A percentile compares a stretch with the other conserved stretches of the same genome.
These are phyloP conservation scores for Lucifuga dentata DNA, from an alignment of 2,113 vertebrate species.

Conservation along the genomic window DNA sequence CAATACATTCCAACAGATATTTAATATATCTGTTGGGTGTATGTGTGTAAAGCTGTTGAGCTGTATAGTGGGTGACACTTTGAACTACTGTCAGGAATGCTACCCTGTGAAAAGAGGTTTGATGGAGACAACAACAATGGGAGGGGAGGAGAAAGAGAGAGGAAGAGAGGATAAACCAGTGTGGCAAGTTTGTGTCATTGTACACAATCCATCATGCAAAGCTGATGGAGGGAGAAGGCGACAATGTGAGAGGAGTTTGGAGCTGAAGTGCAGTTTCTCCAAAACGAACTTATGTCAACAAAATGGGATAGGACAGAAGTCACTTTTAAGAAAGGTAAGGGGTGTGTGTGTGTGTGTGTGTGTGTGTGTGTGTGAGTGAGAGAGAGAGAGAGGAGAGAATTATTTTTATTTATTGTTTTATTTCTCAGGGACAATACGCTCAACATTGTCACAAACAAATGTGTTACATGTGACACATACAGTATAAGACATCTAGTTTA, in stretches of 20 bases:
- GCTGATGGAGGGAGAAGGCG: conserved; percentile 62
- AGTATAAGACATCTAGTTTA: too few species aligned
- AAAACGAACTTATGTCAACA: conserved; percentile 24
- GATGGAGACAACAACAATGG: conserved; percentile 66
- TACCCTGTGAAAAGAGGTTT: conserved; percentile 67
- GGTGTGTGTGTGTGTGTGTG: neutral
- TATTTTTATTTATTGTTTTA: too few species aligned
- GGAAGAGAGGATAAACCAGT: conserved; percentile 78
- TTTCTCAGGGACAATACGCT: too few species aligned
- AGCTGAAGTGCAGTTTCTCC: conserved; percentile 51
- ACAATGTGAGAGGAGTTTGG: conserved; percentile 29
- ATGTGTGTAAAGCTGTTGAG: conserved; percentile 18
- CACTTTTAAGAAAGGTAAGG: conserved; percentile 55
- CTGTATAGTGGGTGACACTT: conserved; percentile 42
- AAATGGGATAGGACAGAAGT: conserved; percentile 13
- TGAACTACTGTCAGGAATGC: conserved; percentile 69
- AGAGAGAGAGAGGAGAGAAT: too few species aligned
- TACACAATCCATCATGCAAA: conserved; percentile 75
- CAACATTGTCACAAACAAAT: too few species aligned
- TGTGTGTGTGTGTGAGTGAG: conserved; percentile 13
- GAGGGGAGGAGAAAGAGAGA: conserved; percentile 39
- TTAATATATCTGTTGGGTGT: conserved; percentile 27
- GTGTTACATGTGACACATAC: too few species aligned
- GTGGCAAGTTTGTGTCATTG: conserved; percentile 76
- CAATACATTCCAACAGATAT: conserved; percentile 21